Evolutionary conservation across 1,140 invertebrate genomes (phyloP), one percentile per base, ranked within the genome.

Genomic region (Nilaparvata lugens): DNA sequence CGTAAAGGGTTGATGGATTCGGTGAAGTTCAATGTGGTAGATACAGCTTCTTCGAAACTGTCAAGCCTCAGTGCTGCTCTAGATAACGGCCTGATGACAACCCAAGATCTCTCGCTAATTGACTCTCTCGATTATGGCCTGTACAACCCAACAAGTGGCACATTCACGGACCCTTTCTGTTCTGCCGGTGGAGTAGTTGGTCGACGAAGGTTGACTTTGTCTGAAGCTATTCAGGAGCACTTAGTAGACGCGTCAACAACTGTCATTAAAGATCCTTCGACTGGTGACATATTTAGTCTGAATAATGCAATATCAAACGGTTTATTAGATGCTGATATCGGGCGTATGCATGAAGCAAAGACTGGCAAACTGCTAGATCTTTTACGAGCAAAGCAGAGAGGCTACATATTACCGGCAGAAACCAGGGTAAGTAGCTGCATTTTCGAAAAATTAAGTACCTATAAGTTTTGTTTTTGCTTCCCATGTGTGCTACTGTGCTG

Each of bases 331-430:
- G 79, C 86, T 58, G 68, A 79, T 42, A 79, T 76, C 68, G 90
- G 91, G 65, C 83, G 82, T 71, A 78, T 91, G 65, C 75, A 81
- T 57, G 80, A 83, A 70, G 75, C 79, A 69, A 75, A 79, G 62
- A 81, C 87, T 70, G 79, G 79, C 60, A 80, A 81, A 67, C 79
- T 79, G 70, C 79, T 93, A 66, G 87, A 92, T 78, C 84, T 95
- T 70, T 76, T 88, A 61, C 92, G 93, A 79, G 94, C 94, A 67
- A 80, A 85, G 70, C 87, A 93, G 70, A 85, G 85, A 74, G 90
- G 92, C 69, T 86, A 88, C 75, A 83, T 94, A 65, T 81, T 94
- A 75, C 83, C 91, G 72, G 91, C 90, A 72, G 88, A 91, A 83
- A 87, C 89, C 71, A 84, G 91, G 89, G 92, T 95, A 84, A 93